Percentiles rank a stretch among this genome's conserved stretches.
phyloP scores from a whole-genome alignment of 2,797 vertebrate genomes.

The Protonibea diacanthus region DNA sequence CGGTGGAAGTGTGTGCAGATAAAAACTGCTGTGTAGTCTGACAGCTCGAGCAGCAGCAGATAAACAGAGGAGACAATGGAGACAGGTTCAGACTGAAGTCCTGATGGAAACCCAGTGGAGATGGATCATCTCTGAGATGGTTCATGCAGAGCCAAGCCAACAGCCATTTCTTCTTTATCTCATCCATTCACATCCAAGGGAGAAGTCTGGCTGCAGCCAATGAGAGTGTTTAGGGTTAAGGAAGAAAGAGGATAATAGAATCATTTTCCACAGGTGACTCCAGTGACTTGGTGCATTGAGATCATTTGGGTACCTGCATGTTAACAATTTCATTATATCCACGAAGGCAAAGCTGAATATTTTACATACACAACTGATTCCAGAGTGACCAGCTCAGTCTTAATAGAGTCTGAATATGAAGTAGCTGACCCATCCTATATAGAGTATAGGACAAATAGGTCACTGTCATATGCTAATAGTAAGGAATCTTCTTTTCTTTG shows the following conservation, averaged over 20 bases:
- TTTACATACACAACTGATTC: background rate
- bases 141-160: conserved; percentile 7
- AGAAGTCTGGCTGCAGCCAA: background rate
- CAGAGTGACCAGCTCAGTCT: background rate
- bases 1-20: background rate
- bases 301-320: background rate
- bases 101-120: conserved; percentile 50
- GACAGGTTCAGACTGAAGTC: conserved; percentile 46
- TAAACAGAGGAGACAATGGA: conserved; percentile 53
- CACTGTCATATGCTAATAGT: conserved; percentile 7
- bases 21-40: background rate
- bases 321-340: background rate
- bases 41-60: conserved; percentile 25
- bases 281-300: background rate
- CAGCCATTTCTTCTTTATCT: conserved; percentile 9
- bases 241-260: background rate
- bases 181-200: background rate
- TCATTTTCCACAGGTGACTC: background rate
- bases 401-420: conserved; percentile 6
- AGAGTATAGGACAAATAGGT: conserved; percentile 5
- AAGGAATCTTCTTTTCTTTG: background rate
- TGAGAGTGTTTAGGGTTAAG: background rate
- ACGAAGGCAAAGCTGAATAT: background rate
- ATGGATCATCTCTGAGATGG: conserved; percentile 45
- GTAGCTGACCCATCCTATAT: conserved; percentile 5